Evolutionary conservation across 2,888 invertebrate species (phyloP).

Genomic region (Habrosyne pyritoides): DNA sequence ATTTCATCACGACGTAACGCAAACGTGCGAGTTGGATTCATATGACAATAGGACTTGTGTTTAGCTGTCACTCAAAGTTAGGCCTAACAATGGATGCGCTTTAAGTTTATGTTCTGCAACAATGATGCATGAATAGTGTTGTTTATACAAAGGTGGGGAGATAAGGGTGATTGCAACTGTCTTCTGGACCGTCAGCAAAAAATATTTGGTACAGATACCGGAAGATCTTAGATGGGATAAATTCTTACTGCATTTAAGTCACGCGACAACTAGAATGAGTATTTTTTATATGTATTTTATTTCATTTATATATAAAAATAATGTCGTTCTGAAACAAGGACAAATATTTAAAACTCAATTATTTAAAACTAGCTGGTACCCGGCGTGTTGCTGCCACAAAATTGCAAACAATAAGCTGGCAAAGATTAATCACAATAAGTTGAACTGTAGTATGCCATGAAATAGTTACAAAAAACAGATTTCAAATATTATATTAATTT

Average conservation of each 20-base stretch:
- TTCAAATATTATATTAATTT: neutral
- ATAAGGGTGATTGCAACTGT: conserved; percentile 66
- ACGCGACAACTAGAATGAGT: no score
- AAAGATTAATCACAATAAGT: no score
- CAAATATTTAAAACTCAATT: no score
- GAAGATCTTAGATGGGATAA: neutral
- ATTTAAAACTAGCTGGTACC: no score
- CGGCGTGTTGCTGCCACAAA: no score
- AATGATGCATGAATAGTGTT: conserved; percentile 43
- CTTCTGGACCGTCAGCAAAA: conserved; percentile 50
- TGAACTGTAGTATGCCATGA: no score
- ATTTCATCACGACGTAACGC: conserved; percentile 11
- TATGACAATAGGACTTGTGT: conserved; percentile 53
- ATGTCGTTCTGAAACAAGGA: no score
- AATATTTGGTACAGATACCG: conserved; percentile 16
- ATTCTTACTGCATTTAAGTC: no score
- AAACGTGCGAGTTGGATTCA: conserved; percentile 22
- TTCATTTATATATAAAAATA: no score
- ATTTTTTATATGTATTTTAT: no score
- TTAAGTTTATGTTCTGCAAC: conserved; percentile 57
- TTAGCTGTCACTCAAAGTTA: conserved; percentile 66
- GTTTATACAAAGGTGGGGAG: conserved; percentile 48
- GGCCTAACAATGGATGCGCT: conserved; percentile 59
- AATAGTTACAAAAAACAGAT: no score
- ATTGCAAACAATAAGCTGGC: no score